Base-by-base conservation (phyloP, 2,797 vertebrate genomes). In the Eulemur coronatus region DNA sequence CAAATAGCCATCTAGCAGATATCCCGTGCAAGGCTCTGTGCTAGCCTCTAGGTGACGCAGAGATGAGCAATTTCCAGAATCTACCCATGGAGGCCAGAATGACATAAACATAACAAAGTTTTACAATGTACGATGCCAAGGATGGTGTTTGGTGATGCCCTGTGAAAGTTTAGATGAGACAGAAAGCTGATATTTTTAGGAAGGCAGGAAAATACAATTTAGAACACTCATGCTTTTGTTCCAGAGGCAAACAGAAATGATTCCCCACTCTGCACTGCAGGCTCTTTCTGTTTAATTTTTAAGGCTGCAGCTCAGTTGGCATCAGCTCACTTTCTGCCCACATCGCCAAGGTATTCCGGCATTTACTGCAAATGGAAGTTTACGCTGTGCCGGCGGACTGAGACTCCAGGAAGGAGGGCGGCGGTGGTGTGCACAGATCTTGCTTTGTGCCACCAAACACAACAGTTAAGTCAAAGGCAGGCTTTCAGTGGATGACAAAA, bases 351-450 rank as follows among this genome's bases (percentile, higher is more conserved):
- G 89, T 43, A 4, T 22, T n/a, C 9, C 0, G 0, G 41, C 14
- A 10, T 20, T 13, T n/a, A 9, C 48, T 13, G 5, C n/a, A 65
- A 88, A 12, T 4, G 30, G 6, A 41, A 33, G n/a, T 61, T 46
- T 89, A 6, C n/a, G 1, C 48, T n/a, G 10, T 2, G 2, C 55
- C 17, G 4, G 35, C 22, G 67, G 73, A 67, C 48, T 0, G 2
- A 59, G 72, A 33, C 43, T 81, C 48, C 7, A 1, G 50, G 95
- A 38, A 43, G 6, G 46, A 79, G 46, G 55, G 6, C 20, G 1
- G 3, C 20, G 3, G 0, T 0, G 0, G 30, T 0, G 7, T 15
- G 59, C 43, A 33, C 50, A 18, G 48, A 38, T 2, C 28, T 4
- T 1, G 11, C 7, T 70, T 41, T 61, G 78, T 50, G 33, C 26